Evolutionary conservation across 1,140 invertebrate species (phyloP), one percentile per base, ranked within the genome.

Genomic region (Drosophila pseudoobscura): DNA sequence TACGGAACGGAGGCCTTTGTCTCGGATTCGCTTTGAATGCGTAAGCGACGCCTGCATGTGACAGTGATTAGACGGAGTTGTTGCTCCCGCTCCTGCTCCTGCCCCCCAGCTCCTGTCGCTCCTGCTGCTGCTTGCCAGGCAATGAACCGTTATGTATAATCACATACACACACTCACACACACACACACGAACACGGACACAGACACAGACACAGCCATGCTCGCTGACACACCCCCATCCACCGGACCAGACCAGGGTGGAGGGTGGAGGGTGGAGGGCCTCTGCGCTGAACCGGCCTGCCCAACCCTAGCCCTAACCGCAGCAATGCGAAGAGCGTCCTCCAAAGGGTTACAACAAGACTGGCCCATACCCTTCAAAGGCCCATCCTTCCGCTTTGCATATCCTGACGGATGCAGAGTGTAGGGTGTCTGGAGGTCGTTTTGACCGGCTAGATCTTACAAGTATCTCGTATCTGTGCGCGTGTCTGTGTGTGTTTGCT

Each of bases 31-130:
- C 65, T 88, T 87, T 75, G 83, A 88, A 88, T 87, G 75, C 83
- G 75, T 82, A 83, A 83, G 65, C 78, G 70, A 76, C 74, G 89
- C 74, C 75, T 90, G 89, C 75, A 83, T 87, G 78, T 90, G 89
- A 90, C 89, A 90, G 84, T 90, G 89, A 90, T 89, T 90, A 89
- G 87, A 75, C 75, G 75, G 70, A 85, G 80, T 84, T 66, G 70
- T 71, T 77, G 73, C 68, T 46, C 11, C 35, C 11, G 55, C 57
- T 15, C 29, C 49, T 6, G 9, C 49, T 31, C 7, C 29, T 31
- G 29, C 13, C 22, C 22, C 47, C 49, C 11, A 9, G 22, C 22
- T n/a, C 22, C 49, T 31, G 29, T 31, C 29, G 6, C 9, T 61
- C 47, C 52, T 74, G 63, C 43, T 46, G 29, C 9, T 39, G 58